These are phyloP conservation scores for Pardalotus punctatus DNA, from an alignment of 2,113 vertebrate species.

Conservation along the genomic window DNA sequence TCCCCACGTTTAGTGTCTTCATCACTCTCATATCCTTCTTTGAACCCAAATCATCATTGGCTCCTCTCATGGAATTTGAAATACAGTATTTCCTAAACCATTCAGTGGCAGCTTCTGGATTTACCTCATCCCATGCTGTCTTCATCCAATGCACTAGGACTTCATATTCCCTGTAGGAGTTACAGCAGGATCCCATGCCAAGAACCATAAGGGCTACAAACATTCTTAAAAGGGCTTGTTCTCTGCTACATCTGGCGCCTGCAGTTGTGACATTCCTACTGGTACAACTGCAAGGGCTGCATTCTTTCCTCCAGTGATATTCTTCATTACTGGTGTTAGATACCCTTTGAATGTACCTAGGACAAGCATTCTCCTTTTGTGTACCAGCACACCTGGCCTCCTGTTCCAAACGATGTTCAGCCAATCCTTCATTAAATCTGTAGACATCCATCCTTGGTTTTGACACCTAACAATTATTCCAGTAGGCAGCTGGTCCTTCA, in stretches of 20 bases:
- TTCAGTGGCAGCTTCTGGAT: background rate
- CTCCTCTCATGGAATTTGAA: background rate
- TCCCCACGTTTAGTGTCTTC: background rate
- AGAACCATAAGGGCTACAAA: background rate
- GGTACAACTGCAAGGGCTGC: background rate
- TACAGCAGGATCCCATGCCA: background rate
- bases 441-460: conserved; percentile 57
- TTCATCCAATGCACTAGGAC: background rate
- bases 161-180: background rate
- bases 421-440: conserved; percentile 53
- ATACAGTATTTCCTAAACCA: background rate
- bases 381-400: conserved; percentile 15
- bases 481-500: conserved; percentile 64
- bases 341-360: background rate
- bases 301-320: background rate
- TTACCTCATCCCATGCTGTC: background rate
- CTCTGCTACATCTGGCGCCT: background rate
- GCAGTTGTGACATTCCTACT: background rate
- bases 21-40: background rate
- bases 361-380: background rate
- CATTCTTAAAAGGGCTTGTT: background rate
- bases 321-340: background rate
- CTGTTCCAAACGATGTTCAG: background rate
- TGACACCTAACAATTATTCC: conserved; percentile 68
- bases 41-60: background rate